Evolutionary conservation across 2,113 vertebrate genomes (phyloP).

Genomic region (Halcyon malimbica): DNA sequence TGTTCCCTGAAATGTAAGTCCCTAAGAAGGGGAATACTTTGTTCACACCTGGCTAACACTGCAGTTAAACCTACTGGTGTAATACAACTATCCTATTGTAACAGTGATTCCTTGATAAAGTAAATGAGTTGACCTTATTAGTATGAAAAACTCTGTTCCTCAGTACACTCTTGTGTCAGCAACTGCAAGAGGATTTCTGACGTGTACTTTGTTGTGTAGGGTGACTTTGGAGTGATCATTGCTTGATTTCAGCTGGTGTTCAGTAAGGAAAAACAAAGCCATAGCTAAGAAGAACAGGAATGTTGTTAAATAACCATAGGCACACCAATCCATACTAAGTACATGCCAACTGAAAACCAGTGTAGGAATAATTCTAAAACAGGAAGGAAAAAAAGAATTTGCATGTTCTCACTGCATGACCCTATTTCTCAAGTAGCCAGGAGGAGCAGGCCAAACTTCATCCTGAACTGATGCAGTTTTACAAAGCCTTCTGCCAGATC

Average conservation of each 20-base stretch:
- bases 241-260: constrained; percentile 19
- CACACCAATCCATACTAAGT: neutral
- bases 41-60: neutral
- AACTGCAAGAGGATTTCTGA: neutral
- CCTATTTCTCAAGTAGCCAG: neutral
- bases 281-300: neutral
- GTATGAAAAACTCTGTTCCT: neutral
- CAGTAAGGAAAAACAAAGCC: neutral
- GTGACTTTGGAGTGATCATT: constrained; percentile 8
- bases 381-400: neutral
- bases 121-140: neutral
- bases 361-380: neutral
- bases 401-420: neutral
- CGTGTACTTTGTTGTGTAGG: neutral
- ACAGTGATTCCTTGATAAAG: neutral
- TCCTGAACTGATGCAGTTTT: neutral
- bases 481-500: neutral
- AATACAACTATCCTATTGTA: neutral
- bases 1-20: neutral
- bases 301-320: neutral
- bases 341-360: neutral
- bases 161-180: neutral
- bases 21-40: neutral
- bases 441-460: neutral
- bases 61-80: neutral